A percentile compares a stretch with the other conserved stretches of the same genome.
Conservation (phyloP, 2,113 vertebrate genomes). For the Hoplias malabaricus region DNA sequence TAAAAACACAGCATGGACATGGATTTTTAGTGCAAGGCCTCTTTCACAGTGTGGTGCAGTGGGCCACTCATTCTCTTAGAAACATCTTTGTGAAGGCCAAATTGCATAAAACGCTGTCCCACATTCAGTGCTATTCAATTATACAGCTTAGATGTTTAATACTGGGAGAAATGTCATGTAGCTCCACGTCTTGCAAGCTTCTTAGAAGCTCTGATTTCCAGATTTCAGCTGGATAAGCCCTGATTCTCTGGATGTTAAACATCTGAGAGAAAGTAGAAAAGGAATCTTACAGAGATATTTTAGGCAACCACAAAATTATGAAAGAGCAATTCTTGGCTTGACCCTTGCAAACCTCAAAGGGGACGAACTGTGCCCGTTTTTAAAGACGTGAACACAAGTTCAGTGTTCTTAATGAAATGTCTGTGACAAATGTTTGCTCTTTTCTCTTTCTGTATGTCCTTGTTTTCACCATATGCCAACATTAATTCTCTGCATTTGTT, state of each 20-base stretch:
- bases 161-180: constrained; percentile 18
- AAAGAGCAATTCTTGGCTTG: neutral
- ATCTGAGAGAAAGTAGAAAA: neutral
- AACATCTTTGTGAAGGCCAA: too few relatives aligned
- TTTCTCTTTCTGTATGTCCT: too few relatives aligned
- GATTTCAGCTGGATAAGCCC: constrained; percentile 21
- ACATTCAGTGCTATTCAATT: neutral
- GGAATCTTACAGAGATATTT: neutral
- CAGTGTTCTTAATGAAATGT: too few relatives aligned
- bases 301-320: neutral
- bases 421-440: too few relatives aligned
- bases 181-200: constrained; percentile 4
- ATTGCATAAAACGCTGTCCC: neutral
- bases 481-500: too few relatives aligned
- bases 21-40: too few relatives aligned
- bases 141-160: constrained; percentile 18
- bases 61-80: too few relatives aligned
- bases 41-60: too few relatives aligned
- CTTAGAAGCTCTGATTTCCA: neutral
- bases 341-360: neutral
- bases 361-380: too few relatives aligned
- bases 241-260: neutral
- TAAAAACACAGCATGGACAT: too few relatives aligned
- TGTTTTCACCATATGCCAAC: too few relatives aligned
- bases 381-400: too few relatives aligned